Evolutionary conservation across 2,113 vertebrate genomes (phyloP), one percentile per base, ranked within the genome.

Genomic region (Mesoclemmys tuberculata): DNA sequence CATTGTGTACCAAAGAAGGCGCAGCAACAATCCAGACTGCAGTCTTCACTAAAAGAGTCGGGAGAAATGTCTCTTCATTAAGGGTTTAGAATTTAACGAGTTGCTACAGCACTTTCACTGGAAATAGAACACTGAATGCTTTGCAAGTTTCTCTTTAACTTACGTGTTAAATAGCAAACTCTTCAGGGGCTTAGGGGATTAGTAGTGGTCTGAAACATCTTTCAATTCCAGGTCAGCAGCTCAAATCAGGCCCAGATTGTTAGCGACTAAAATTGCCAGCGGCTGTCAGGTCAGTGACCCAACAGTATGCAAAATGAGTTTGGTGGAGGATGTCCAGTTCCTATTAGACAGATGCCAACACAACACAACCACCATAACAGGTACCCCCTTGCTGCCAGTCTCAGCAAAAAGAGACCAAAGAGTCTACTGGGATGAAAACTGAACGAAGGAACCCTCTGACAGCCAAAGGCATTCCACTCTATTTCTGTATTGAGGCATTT

Each of bases 61-160:
- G 21, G 31, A 16, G 61, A 64, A 64, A n/a, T 52, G 56, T 49
- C 6, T 86, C 85, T 84, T 79, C 2, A 1, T 8, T 64, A 86
- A 79, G 78, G 56, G 92, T 82, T 90, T 80, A 84, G 52, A 91
- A 94, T 56, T 92, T 90, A 80, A 41, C 31, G 75, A 95, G 77
- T 71, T 93, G 80, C 88, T 52, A 90, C 77, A 91, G 86, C 22
- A 58, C 79, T 91, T 96, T 79, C 86, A 85, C 87, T 92, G 80
- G 81, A 97, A 93, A 90, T 13, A 5, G 48, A 89, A 61, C 24
- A 85, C 0, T 81, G 54, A 93, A 91, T 11, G 10, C 24, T 41
- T 26, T 75, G 77, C 8, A 68, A 90, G 92, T 93, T 94, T 93
- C 92, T 89, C 48, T 94, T 89, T 85, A 96, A 80, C 82, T 55